Evolutionary conservation across 2,113 vertebrate species (phyloP), one percentile per base, ranked within the genome.

Genomic region (Synodontis membranacea): DNA sequence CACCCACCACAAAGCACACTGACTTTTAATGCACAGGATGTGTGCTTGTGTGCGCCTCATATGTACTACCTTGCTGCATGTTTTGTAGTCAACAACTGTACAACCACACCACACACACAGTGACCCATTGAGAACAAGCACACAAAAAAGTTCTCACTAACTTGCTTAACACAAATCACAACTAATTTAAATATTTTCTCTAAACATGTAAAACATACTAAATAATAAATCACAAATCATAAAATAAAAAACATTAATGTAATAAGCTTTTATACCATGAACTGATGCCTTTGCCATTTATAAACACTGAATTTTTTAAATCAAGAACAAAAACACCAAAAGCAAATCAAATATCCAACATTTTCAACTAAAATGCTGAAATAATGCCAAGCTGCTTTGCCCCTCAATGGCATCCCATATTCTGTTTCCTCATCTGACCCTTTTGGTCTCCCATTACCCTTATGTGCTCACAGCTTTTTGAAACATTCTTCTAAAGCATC

Each of bases 11-110:
- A 80, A 39, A 31, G 21, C 28, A 21, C n/a, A 60, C 14, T 19
- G 42, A 64, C 12, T 58, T 31, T 23, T 64, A 79, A 52, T 78
- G 23, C 60, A 83, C 82, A 80, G 81, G 81, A 64, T 78, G 72
- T 76, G 66, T 82, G 79, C 58, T 15, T 44, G 31, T 50, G 58
- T 74, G 48, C 1, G 50, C 50, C 34, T 15, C 34, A 28, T 60
- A 25, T 17, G 3, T 64, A 3, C 31, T 37, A 5, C 15, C 44
- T 76, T 48, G n/a, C 44, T 76, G 25, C 15, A 17, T 0, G 5
- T 34, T 68, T 37, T 12, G 64, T 34, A 19, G 12, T 37, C 31
- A 2, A 10, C 37, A 39, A 21, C 31, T 2, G 4, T 25, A 42
- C 34, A 23, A 34, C 21, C 17, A 23, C 31, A 17, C 62, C n/a